Evolutionary conservation across 2,113 vertebrate species (phyloP).

Genomic region (Paratilapia polleni): DNA sequence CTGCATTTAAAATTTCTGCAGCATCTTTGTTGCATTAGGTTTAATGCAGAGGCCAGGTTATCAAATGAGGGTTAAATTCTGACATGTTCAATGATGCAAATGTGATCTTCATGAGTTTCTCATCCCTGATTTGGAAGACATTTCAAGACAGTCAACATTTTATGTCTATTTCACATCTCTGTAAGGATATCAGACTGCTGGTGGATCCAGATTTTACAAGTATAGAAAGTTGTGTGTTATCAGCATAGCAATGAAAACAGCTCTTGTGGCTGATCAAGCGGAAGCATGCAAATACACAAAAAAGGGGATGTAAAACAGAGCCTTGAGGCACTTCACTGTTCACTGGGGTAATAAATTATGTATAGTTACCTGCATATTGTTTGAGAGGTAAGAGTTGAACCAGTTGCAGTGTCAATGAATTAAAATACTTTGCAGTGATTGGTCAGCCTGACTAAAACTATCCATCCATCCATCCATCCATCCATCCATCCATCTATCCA

Average conservation of each 20-base stretch:
- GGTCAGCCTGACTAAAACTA: background rate
- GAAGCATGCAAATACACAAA: background rate
- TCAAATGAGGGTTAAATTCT: background rate
- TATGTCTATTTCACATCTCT: background rate
- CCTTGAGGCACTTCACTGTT: background rate
- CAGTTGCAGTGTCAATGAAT: background rate
- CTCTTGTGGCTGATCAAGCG: background rate
- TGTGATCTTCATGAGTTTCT: background rate
- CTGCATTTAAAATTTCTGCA: slow-evolving; percentile 37
- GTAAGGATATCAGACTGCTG: background rate
- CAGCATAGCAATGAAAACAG: slow-evolving; percentile 2
- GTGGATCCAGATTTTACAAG: background rate
- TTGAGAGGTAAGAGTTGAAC: background rate
- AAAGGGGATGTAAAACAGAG: background rate
- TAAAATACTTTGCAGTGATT: background rate
- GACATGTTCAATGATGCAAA: background rate
- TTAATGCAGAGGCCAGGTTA: background rate
- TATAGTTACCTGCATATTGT: background rate
- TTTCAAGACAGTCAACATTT: background rate
- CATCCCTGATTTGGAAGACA: no score
- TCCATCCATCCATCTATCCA: background rate
- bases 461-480: background rate
- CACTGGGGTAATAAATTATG: background rate
- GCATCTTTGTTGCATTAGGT: slow-evolving; percentile 5
- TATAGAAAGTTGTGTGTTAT: background rate